Percentiles rank a stretch among this genome's conserved stretches.
phyloP scores from a whole-genome alignment of 2,888 invertebrate species.

The Strigamia crassipes region DNA sequence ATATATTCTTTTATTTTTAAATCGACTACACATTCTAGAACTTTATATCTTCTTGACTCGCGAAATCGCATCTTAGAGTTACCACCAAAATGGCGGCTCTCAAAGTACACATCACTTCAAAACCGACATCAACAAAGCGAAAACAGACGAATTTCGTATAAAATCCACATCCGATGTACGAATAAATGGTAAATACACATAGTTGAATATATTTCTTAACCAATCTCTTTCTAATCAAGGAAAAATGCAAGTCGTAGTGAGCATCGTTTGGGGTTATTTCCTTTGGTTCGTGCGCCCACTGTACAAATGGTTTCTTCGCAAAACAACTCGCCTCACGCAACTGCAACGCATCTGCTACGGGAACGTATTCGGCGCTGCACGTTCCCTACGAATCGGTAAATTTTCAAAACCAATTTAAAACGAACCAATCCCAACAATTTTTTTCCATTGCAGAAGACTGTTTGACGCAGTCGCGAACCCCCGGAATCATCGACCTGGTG shows the following conservation, averaged over 20 bases:
- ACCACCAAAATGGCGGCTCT: neutral
- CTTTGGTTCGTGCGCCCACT: slow-evolving; percentile 78
- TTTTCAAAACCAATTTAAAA: no score
- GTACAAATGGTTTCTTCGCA: slow-evolving; percentile 85
- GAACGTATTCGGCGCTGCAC: slow-evolving; percentile 63
- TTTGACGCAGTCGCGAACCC: slow-evolving; percentile 67
- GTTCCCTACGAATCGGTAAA: slow-evolving; percentile 12
- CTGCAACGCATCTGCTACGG: slow-evolving; percentile 91
- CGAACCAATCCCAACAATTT: neutral
- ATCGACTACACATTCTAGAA: no score
- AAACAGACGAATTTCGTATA: neutral
- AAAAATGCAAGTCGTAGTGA: slow-evolving; percentile 48
- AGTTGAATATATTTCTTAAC: neutral
- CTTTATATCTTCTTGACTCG: no score
- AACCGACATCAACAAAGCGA: neutral
- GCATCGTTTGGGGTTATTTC: slow-evolving; percentile 56
- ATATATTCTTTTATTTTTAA: no score
- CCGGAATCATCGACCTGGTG: slow-evolving; percentile 71
- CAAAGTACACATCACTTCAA: neutral
- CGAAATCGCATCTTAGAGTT: neutral
- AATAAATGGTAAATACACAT: neutral
- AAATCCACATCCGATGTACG: neutral
- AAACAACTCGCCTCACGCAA: slow-evolving; percentile 86
- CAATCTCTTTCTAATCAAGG: neutral
- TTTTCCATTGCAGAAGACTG: slow-evolving; percentile 45